Conservation (phyloP, 2,888 invertebrate genomes). For the Troilus luridus region DNA sequence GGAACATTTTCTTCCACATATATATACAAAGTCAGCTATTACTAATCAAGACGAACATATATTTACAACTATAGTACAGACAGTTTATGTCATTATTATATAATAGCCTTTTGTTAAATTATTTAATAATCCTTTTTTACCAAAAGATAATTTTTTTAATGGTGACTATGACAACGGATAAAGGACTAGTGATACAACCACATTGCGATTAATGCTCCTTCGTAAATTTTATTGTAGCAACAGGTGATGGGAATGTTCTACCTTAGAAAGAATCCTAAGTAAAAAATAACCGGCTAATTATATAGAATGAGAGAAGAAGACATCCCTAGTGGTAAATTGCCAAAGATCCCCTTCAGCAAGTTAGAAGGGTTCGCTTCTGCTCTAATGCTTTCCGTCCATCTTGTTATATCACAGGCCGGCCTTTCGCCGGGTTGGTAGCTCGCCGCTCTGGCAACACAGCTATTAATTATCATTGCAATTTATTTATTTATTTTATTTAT, state of each 20-base stretch:
- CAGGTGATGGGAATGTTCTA: background rate
- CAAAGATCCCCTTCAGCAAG: slow-evolving; percentile 41
- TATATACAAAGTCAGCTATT: too few relatives aligned
- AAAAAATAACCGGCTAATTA: slow-evolving; percentile 15
- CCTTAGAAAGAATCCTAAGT: background rate
- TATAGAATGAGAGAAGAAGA: slow-evolving; percentile 15
- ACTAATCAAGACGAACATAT: too few relatives aligned
- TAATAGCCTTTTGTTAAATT: too few relatives aligned
- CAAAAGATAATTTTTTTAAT: too few relatives aligned
- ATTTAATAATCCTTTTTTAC: too few relatives aligned
- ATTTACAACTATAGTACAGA: too few relatives aligned
- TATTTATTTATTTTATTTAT: slow-evolving; percentile 43
- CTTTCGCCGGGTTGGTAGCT: slow-evolving; percentile 17
- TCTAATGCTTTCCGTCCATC: slow-evolving; percentile 36
- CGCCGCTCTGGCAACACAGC: background rate
- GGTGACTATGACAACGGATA: too few relatives aligned
- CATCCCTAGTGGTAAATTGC: background rate
- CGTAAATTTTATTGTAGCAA: background rate
- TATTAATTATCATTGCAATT: slow-evolving; percentile 36
- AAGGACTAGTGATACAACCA: too few relatives aligned
- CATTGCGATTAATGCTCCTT: background rate
- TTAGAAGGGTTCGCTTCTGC: slow-evolving; percentile 36
- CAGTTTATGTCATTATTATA: too few relatives aligned
- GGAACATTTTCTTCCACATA: too few relatives aligned
- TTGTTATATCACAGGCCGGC: slow-evolving; percentile 1